Percentiles rank a stretch among this genome's conserved stretches.
These are phyloP conservation scores for Cynopterus sphinx DNA, from an alignment of 2,797 vertebrate genomes.

Conservation along the genomic window DNA sequence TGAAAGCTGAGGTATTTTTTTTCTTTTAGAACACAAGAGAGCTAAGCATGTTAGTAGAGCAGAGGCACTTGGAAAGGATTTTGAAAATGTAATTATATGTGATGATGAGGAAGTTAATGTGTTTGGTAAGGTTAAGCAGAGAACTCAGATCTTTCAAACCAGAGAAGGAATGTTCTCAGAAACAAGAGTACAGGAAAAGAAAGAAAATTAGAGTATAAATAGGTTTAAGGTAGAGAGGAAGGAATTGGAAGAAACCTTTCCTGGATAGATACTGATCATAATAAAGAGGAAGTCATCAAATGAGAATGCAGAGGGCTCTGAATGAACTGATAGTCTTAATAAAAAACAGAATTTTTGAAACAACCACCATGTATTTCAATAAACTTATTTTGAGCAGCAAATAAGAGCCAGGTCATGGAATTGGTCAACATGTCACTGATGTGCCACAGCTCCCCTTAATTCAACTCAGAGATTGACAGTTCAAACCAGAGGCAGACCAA, in stretches of 20 bases:
- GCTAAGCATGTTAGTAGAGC: not conserved
- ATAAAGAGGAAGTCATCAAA: not conserved
- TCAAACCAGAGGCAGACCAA: not conserved
- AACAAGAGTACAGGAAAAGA: not conserved
- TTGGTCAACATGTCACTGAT: not conserved
- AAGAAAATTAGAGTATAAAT: not conserved
- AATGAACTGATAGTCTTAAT: not conserved
- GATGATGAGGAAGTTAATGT: not conserved
- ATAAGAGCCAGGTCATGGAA: not conserved
- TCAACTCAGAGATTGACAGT: not conserved
- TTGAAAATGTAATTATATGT: not conserved
- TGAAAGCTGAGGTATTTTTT: not conserved
- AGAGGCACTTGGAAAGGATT: not conserved
- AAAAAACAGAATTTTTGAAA: not conserved
- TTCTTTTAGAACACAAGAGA: not conserved
- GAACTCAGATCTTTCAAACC: not conserved
- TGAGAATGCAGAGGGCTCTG: not conserved
- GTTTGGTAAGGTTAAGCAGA: not conserved
- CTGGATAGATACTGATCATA: not conserved
- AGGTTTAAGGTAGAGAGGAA: not conserved
- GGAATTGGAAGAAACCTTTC: not conserved
- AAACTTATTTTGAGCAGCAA: not conserved
- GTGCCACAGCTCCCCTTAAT: not conserved
- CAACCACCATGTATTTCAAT: not conserved
- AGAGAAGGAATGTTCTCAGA: not conserved